Base-by-base conservation (phyloP, 2,888 invertebrate genomes). In the Polia nebulosa region DNA sequence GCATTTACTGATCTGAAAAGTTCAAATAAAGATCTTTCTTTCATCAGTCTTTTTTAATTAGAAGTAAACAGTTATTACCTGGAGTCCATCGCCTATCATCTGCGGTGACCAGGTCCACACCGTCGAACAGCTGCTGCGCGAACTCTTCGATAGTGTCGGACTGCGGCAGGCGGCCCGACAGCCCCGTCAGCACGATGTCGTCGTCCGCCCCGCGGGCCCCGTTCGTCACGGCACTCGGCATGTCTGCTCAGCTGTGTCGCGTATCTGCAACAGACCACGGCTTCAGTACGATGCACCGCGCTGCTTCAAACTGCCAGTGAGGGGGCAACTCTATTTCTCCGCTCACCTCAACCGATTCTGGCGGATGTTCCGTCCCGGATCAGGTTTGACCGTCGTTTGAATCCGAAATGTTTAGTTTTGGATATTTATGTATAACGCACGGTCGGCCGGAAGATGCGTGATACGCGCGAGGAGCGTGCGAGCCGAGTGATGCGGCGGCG, bases 141-240 rank as follows among this genome's bases (percentile, higher is more conserved):
- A 99, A 99, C 95, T 99, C 99, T 83, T 98, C 98, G 88, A 99
- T 97, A 92, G 96, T 97, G 85, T 97, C 97, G 78, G 98, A 98
- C 94, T 99, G 98, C 15, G 99, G 99, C 84, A 99, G 96, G 79
- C 99, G 97, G 67, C 98, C 98, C 65, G 98, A 98, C 84, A 98
- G 96, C 25, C 99, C 98, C 57, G 97, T 96, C 87, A 99, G 97
- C 85, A 98, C 98, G 85, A 98, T 96, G 84, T 97, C 97, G 77
- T 97, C 97, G 56, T 95, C 95, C 61, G 80, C 82, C 55, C 72
- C 86, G 51, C 90, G 88, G 71, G 94, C 70, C 45, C 93, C 94
- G 90, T 94, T 93, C 84, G 86, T 78, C 74, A 90, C 88, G 71
- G 91, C 93, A 81, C 92, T 89, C 82, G 95, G 95, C 95, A 95